Percentiles rank a stretch among this genome's conserved stretches.
Conservation (phyloP, 2,888 invertebrate species). For the Cyclophora albipunctata region DNA sequence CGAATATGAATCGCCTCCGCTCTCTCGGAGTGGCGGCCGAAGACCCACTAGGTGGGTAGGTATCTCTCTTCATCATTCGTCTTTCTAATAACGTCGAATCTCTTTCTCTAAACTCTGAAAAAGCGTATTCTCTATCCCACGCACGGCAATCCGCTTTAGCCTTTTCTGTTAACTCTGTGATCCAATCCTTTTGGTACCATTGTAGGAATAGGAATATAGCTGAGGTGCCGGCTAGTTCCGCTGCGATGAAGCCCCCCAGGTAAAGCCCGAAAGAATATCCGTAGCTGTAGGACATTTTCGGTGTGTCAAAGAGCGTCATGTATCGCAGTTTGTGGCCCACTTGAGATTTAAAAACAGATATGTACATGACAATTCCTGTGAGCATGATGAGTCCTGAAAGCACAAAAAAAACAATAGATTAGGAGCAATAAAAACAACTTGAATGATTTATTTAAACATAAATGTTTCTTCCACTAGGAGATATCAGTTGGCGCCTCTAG, state of each 20-base stretch:
- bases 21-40: slow-evolving; percentile 68
- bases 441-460: neutral
- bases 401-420: slow-evolving; percentile 3
- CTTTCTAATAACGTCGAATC: slow-evolving; percentile 61
- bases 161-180: slow-evolving; percentile 67
- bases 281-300: slow-evolving; percentile 89
- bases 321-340: slow-evolving; percentile 90
- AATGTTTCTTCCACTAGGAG: too few species aligned
- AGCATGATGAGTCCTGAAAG: slow-evolving; percentile 89
- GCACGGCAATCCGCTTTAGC: slow-evolving; percentile 66
- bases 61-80: slow-evolving; percentile 66
- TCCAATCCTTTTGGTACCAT: slow-evolving; percentile 82
- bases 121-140: slow-evolving; percentile 69
- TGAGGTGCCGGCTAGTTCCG: slow-evolving; percentile 89
- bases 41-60: slow-evolving; percentile 58
- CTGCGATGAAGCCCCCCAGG: slow-evolving; percentile 87
- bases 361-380: slow-evolving; percentile 93
- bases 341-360: slow-evolving; percentile 93
- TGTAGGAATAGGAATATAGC: slow-evolving; percentile 92
- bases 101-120: slow-evolving; percentile 65
- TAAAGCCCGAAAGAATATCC: slow-evolving; percentile 92
- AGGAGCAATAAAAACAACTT: neutral
- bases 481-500: too few species aligned
- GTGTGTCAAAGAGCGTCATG: slow-evolving; percentile 84
- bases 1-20: slow-evolving; percentile 78